phyloP scores from a whole-genome alignment of 1,140 invertebrate species.

The Zaprionus taronus region DNA sequence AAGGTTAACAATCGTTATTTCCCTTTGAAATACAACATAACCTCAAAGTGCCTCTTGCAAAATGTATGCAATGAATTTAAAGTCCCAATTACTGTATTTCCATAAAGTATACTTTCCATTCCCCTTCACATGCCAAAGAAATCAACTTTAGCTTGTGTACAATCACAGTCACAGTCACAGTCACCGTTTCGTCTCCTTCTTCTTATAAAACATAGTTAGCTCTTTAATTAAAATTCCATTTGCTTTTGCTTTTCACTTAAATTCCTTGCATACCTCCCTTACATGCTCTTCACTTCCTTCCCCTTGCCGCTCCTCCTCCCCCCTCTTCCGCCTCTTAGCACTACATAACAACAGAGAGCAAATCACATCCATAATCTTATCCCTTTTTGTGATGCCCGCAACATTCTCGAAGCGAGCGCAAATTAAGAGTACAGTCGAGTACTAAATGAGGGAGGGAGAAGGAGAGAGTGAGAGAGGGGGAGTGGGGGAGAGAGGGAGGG shows the following conservation, averaged over 20 bases:
- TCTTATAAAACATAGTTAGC: not conserved
- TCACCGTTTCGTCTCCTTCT: not conserved
- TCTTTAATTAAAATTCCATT: conserved; percentile 43
- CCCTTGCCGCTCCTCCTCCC: not conserved
- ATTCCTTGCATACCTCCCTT: not conserved
- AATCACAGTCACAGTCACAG: not conserved
- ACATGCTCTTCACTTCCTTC: not conserved
- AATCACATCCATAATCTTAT: conserved; percentile 60
- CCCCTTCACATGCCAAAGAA: not conserved
- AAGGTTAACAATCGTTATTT: too few relatives aligned
- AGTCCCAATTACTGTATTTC: not conserved
- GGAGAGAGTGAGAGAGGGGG: not conserved
- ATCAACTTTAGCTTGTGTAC: not conserved
- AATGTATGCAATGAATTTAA: not conserved
- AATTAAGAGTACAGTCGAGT: conserved; percentile 68
- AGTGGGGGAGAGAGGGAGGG: not conserved
- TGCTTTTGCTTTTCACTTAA: conserved; percentile 18
- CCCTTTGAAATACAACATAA: not conserved
- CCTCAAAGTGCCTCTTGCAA: not conserved
- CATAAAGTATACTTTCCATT: not conserved
- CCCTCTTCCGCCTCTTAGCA: not conserved
- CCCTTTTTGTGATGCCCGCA: conserved; percentile 11
- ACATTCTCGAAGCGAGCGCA: conserved; percentile 43
- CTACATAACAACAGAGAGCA: conserved; percentile 14
- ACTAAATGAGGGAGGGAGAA: not conserved